Evolutionary conservation across 1,140 invertebrate genomes (phyloP).

Genomic region (Solenopsis fugax): DNA sequence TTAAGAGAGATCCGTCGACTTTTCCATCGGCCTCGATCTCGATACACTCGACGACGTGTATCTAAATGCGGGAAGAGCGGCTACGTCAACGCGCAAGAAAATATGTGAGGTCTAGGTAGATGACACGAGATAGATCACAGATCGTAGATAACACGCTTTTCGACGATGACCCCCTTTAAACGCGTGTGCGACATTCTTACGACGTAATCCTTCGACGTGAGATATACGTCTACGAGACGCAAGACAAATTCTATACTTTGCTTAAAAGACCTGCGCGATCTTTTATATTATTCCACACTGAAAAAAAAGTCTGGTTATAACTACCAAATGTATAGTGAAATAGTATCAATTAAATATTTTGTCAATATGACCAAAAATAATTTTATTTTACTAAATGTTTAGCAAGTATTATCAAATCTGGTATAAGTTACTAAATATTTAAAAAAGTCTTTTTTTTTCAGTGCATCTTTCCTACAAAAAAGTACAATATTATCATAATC

Average conservation of each 20-base stretch:
- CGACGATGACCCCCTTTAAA: constrained; percentile 54
- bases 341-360: too few species aligned
- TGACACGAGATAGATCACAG: constrained; percentile 65
- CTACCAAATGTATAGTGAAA: too few species aligned
- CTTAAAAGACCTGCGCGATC: background rate
- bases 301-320: too few species aligned
- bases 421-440: too few species aligned
- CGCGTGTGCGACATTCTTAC: constrained; percentile 1
- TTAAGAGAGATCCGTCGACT: constrained; percentile 75
- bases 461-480: background rate
- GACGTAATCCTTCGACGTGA: background rate
- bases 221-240: background rate
- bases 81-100: constrained; percentile 64
- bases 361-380: too few species aligned
- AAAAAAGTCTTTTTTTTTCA: too few species aligned
- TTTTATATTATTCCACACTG: too few species aligned
- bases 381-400: too few species aligned
- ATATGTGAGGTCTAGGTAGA: constrained; percentile 66
- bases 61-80: constrained; percentile 64
- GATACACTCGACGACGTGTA: constrained; percentile 52
- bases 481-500: background rate
- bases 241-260: background rate
- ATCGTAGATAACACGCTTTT: constrained; percentile 54
- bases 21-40: constrained; percentile 77
- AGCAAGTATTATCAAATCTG: too few species aligned